Evolutionary conservation across 2,888 invertebrate genomes (phyloP).

Genomic region (Rhingia rostrata): DNA sequence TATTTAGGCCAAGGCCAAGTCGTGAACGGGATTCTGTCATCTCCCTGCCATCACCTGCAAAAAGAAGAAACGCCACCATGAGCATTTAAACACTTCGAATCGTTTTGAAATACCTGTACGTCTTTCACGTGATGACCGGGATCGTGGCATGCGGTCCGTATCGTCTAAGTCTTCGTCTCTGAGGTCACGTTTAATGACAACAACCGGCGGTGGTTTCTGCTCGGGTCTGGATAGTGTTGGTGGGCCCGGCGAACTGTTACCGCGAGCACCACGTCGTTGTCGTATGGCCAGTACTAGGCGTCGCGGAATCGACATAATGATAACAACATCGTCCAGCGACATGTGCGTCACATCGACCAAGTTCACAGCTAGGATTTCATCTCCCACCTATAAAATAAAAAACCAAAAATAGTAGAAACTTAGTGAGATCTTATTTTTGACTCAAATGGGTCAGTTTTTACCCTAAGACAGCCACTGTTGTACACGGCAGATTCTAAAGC

Average conservation of each 20-base stretch:
- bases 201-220: conserved; percentile 94
- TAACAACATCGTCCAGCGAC: conserved; percentile 99
- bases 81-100: conserved; percentile 79
- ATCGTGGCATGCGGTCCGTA: conserved; percentile 84
- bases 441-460: conserved; percentile 78
- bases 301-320: conserved; percentile 99
- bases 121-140: conserved; percentile 83
- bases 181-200: conserved; percentile 94
- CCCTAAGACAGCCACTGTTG: conserved; percentile 97
- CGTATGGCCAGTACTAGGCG: conserved; percentile 96
- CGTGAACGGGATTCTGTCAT: conserved; percentile 90
- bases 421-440: too few relatives aligned
- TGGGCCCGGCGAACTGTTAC: conserved; percentile 82
- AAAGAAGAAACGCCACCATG: conserved; percentile 74
- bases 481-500: conserved; percentile 98
- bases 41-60: conserved; percentile 90
- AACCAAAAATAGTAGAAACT: neutral
- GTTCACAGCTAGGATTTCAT: conserved; percentile 99
- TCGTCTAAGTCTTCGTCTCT: conserved; percentile 91
- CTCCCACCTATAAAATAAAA: conserved; percentile 88
- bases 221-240: conserved; percentile 87
- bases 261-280: conserved; percentile 88
- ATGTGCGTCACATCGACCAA: conserved; percentile 98
- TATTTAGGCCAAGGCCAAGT: conserved; percentile 88
- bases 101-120: conserved; percentile 83